Percentiles rank a stretch among this genome's conserved stretches.
phyloP scores from a whole-genome alignment of 2,888 invertebrate genomes.

The Dolichopus griseipennis region DNA sequence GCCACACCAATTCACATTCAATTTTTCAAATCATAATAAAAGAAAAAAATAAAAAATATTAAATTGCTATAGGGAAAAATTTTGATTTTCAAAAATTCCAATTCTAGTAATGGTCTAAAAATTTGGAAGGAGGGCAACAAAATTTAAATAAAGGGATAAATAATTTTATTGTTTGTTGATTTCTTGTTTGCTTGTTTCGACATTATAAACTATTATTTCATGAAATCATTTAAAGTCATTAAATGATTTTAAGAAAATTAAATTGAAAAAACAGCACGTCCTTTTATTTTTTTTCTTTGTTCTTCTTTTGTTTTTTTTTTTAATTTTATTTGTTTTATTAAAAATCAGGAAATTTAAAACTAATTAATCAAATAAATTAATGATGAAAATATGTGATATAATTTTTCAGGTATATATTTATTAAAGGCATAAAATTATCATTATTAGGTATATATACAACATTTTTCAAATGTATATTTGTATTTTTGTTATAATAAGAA shows the following conservation, averaged over 20 bases:
- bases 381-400: conserved; percentile 16
- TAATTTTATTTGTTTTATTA: not conserved
- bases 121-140: not conserved
- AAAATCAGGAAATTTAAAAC: conserved; percentile 2
- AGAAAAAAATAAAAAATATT: too few species aligned
- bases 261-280: not conserved
- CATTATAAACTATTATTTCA: too few species aligned
- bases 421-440: not conserved
- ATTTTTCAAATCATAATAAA: too few species aligned
- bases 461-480: too few species aligned
- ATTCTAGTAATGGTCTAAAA: not conserved
- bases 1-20: too few species aligned
- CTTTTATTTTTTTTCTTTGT: not conserved
- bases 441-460: too few species aligned
- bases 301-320: too few species aligned
- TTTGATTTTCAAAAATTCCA: too few species aligned
- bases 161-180: not conserved
- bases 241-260: not conserved
- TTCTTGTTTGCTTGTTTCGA: not conserved
- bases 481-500: too few species aligned
- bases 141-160: not conserved
- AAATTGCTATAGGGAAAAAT: too few species aligned
- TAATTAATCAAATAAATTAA: conserved; percentile 29
- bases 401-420: not conserved
- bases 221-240: not conserved